phyloP scores from a whole-genome alignment of 2,888 invertebrate species.

The Archaeoteleia sp. region DNA sequence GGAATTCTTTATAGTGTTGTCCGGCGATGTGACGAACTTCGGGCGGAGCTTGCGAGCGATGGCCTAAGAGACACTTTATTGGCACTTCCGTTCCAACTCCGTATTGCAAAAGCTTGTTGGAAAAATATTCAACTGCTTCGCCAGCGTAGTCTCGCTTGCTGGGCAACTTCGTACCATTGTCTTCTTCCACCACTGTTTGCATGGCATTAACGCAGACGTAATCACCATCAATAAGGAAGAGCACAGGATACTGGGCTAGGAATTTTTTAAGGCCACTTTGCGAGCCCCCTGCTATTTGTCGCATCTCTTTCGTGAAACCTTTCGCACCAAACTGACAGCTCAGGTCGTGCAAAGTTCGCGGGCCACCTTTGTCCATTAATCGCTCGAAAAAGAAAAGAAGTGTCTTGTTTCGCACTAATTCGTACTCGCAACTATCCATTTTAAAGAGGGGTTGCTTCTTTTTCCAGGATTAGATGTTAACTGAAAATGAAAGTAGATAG shows the following conservation, averaged over 20 bases:
- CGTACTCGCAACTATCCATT: conserved; percentile 96
- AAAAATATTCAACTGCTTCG: conserved; percentile 98
- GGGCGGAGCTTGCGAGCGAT: conserved; percentile 96
- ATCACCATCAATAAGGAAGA: conserved; percentile 96
- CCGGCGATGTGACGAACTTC: conserved; percentile 97
- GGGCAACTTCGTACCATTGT: conserved; percentile 75
- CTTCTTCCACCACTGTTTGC: conserved; percentile 80
- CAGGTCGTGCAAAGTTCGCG: conserved; percentile 96
- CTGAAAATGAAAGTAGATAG: too few species aligned
- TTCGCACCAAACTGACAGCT: conserved; percentile 99
- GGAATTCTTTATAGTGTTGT: conserved; percentile 95
- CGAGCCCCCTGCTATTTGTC: conserved; percentile 95
- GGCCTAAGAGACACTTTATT: conserved; percentile 96
- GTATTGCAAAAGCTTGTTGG: conserved; percentile 94
- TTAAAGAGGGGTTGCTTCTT: conserved; percentile 53
- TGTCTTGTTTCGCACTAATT: conserved; percentile 95
- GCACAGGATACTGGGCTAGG: conserved; percentile 95
- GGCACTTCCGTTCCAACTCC: conserved; percentile 97
- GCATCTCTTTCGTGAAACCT: conserved; percentile 99
- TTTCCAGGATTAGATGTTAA: not conserved
- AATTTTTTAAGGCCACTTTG: conserved; percentile 98
- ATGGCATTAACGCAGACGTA: conserved; percentile 90
- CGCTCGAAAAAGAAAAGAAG: conserved; percentile 99
- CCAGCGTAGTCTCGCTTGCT: conserved; percentile 92
- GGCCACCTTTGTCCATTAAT: conserved; percentile 96